Conservation (phyloP, 2,888 invertebrate genomes). For the Andrena praecox region DNA sequence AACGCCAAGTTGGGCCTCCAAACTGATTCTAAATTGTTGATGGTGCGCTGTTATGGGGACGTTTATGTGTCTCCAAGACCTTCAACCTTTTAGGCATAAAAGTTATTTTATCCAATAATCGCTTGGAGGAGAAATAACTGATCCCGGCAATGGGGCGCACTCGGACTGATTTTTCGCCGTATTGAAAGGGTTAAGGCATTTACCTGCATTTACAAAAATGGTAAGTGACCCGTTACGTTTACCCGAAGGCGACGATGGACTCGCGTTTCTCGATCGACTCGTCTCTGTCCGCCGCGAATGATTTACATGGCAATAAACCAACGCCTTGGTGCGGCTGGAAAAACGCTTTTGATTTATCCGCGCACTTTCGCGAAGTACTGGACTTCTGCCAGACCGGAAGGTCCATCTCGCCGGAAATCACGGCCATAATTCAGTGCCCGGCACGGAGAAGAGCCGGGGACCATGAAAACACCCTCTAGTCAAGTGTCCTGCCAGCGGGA, state of each 20-base stretch:
- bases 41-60: too few species aligned
- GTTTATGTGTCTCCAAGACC: too few species aligned
- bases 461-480: conserved; percentile 51
- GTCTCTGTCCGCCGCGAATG: conserved; percentile 53
- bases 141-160: too few species aligned
- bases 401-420: conserved; percentile 79
- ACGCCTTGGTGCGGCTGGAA: conserved; percentile 63
- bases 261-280: conserved; percentile 63
- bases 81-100: too few species aligned
- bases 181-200: too few species aligned
- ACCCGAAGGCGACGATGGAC: conserved; percentile 7
- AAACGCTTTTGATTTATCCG: conserved; percentile 74
- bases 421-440: conserved; percentile 72
- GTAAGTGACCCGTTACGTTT: not conserved
- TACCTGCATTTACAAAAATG: not conserved
- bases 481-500: conserved; percentile 52
- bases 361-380: conserved; percentile 73
- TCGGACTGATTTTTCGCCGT: too few species aligned
- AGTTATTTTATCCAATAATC: too few species aligned
- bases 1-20: too few species aligned
- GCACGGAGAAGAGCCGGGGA: conserved; percentile 33
- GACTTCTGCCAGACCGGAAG: conserved; percentile 76
- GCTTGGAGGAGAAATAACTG: too few species aligned
- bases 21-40: too few species aligned
- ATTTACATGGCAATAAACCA: conserved; percentile 77